These are phyloP conservation scores for Zaprionus capensis DNA, from an alignment of 1,140 invertebrate species.

Conservation along the genomic window DNA sequence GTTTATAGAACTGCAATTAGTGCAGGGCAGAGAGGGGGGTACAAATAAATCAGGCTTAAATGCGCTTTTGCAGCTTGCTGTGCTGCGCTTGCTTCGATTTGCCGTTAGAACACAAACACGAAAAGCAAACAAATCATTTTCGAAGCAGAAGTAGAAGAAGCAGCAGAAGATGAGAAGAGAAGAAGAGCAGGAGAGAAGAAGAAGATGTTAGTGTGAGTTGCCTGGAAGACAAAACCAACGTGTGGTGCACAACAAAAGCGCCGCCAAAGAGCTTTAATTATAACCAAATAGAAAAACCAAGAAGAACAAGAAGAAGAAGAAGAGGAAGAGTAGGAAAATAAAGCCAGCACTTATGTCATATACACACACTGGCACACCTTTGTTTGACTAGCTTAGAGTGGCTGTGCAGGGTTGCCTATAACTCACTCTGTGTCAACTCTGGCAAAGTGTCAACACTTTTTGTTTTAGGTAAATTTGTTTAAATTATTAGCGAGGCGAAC, in stretches of 20 bases:
- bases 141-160: conserved; percentile 11
- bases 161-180: neutral
- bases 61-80: neutral
- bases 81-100: conserved; percentile 5
- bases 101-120: conserved; percentile 18
- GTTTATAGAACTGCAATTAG: neutral
- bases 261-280: conserved; percentile 69
- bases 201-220: neutral
- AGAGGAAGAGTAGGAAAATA: conserved; percentile 38
- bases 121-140: conserved; percentile 48
- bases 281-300: conserved; percentile 64
- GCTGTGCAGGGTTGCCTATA: conserved; percentile 15
- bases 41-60: neutral
- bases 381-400: conserved; percentile 48
- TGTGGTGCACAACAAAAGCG: conserved; percentile 28
- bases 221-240: conserved; percentile 9
- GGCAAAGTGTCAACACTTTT: conserved; percentile 44
- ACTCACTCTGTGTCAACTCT: neutral
- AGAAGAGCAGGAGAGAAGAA: neutral
- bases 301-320: conserved; percentile 19
- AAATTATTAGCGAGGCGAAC: conserved; percentile 70
- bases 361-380: conserved; percentile 56
- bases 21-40: neutral
- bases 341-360: conserved; percentile 40
- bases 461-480: conserved; percentile 71